These are phyloP conservation scores for Oscheius myriophilus DNA, from an alignment of 2,888 invertebrate genomes.

Conservation along the genomic window DNA sequence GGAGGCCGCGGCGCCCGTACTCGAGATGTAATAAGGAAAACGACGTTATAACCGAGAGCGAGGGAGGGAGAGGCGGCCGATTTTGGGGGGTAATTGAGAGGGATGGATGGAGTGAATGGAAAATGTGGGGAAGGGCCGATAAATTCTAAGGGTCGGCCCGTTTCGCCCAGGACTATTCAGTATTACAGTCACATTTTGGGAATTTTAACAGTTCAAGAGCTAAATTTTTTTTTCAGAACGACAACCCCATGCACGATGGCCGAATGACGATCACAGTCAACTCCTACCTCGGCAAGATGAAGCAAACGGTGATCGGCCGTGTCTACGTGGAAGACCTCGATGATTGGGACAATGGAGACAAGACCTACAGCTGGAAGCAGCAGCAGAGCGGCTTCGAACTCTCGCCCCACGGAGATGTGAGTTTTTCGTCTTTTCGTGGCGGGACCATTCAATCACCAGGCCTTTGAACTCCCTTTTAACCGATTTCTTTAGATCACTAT, in stretches of 20 bases:
- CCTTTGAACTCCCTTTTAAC: too few species aligned
- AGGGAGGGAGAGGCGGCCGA: too few species aligned
- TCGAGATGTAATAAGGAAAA: too few species aligned
- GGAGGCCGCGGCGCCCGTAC: too few species aligned
- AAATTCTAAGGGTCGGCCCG: too few species aligned
- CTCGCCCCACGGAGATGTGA: slow-evolving; percentile 67
- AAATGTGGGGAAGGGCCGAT: too few species aligned
- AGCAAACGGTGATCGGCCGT: slow-evolving; percentile 88
- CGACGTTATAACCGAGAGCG: too few species aligned
- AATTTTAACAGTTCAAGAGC: too few species aligned
- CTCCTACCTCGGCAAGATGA: slow-evolving; percentile 90
- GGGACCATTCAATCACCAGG: neutral
- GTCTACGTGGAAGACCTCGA: slow-evolving; percentile 97
- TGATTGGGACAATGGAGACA: slow-evolving; percentile 98
- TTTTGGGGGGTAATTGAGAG: too few species aligned
- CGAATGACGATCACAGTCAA: slow-evolving; percentile 95
- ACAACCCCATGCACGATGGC: slow-evolving; percentile 97
- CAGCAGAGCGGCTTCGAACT: slow-evolving; percentile 76
- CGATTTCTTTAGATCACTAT: slow-evolving; percentile 86
- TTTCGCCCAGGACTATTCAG: too few species aligned
- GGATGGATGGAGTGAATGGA: too few species aligned
- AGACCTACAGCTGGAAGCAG: slow-evolving; percentile 88
- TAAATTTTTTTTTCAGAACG: slow-evolving; percentile 81
- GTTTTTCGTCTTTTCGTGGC: neutral
- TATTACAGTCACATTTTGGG: too few species aligned